Evolutionary conservation across 2,888 invertebrate species (phyloP).

Genomic region (Cantharis nigra): DNA sequence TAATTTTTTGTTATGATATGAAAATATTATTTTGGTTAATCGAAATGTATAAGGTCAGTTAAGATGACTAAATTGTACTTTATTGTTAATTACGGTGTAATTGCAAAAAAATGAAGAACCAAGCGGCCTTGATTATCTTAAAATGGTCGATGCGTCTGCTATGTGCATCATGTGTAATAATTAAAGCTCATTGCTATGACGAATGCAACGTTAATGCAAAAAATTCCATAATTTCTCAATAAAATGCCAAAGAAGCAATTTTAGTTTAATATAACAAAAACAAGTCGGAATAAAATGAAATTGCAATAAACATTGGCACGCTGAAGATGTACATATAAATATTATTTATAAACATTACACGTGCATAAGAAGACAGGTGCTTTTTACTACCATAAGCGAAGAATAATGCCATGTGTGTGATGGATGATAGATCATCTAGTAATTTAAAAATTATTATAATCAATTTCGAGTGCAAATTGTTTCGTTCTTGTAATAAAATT

Average conservation of each 20-base stretch:
- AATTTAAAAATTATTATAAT: background rate
- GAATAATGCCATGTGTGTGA: background rate
- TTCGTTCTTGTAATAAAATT: background rate
- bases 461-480: background rate
- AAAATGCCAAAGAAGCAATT: background rate
- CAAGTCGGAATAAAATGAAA: background rate
- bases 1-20: background rate
- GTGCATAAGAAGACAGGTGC: background rate
- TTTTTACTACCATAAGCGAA: background rate
- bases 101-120: constrained; percentile 23
- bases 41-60: background rate
- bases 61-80: background rate
- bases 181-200: constrained; percentile 29
- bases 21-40: background rate
- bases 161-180: constrained; percentile 21
- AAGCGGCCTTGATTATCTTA: constrained; percentile 34
- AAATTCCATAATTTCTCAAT: constrained; percentile 1
- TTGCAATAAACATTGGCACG: background rate
- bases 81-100: background rate
- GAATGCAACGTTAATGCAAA: constrained; percentile 29
- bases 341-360: background rate
- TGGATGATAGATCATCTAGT: background rate
- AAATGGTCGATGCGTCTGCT: constrained; percentile 34
- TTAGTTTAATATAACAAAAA: background rate
- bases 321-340: background rate